Percentiles rank a stretch among this genome's conserved stretches.
These are phyloP conservation scores for Pseudococcus viburni DNA, from an alignment of 2,888 invertebrate species.

Conservation along the genomic window DNA sequence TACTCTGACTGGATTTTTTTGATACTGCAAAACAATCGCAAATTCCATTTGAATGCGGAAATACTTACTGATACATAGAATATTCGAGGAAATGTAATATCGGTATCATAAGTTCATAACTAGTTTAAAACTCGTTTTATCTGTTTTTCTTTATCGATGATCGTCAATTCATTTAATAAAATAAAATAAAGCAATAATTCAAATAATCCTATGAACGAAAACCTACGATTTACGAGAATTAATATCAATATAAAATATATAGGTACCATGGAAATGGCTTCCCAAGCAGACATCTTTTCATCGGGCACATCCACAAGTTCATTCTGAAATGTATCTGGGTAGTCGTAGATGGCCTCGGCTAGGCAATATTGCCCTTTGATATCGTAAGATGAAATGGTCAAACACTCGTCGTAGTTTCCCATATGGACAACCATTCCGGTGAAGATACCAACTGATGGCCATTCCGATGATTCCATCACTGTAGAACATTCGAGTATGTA, in stretches of 20 bases:
- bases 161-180: neutral
- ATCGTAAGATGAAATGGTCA: slow-evolving; percentile 61
- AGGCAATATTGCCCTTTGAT: slow-evolving; percentile 69
- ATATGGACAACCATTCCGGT: slow-evolving; percentile 67
- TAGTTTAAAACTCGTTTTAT: neutral
- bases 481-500: neutral
- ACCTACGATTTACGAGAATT: neutral
- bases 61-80: neutral
- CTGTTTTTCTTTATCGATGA: neutral
- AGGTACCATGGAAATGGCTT: slow-evolving; percentile 48
- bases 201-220: neutral
- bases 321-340: neutral
- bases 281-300: slow-evolving; percentile 40
- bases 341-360: slow-evolving; percentile 67
- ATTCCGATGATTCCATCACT: slow-evolving; percentile 68
- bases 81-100: neutral
- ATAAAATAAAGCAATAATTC: neutral
- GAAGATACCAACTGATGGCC: slow-evolving; percentile 68
- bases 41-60: neutral
- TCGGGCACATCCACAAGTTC: neutral
- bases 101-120: neutral
- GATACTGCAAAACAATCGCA: slow-evolving; percentile 51
- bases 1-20: slow-evolving; percentile 56
- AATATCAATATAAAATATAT: neutral
- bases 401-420: slow-evolving; percentile 69